Conservation (phyloP, 1,140 invertebrate species). For the Cyphomyrmex costatus region DNA sequence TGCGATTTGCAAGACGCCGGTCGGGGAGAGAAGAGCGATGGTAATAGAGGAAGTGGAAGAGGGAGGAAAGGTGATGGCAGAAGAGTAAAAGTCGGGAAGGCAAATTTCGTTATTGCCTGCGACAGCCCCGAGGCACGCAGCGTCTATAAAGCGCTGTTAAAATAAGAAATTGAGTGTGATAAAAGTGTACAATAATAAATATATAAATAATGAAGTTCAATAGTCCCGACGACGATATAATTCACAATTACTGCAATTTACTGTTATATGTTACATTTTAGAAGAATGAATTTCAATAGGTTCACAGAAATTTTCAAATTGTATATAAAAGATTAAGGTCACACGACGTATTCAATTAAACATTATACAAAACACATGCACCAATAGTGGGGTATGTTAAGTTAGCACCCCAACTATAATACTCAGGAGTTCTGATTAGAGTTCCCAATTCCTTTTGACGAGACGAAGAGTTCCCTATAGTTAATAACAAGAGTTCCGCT, state of each 20-base stretch:
- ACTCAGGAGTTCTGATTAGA: too few relatives aligned
- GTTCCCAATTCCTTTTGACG: too few relatives aligned
- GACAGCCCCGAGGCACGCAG: slow-evolving; percentile 65
- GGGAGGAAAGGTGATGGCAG: slow-evolving; percentile 26
- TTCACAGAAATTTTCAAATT: too few relatives aligned
- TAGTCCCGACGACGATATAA: background rate
- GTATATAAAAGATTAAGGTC: too few relatives aligned
- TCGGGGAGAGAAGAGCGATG: slow-evolving; percentile 57
- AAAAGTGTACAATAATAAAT: slow-evolving; percentile 54
- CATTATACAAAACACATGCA: too few relatives aligned
- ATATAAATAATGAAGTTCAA: slow-evolving; percentile 53
- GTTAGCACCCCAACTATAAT: too few relatives aligned
- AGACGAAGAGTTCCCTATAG: too few relatives aligned
- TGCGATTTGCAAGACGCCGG: slow-evolving; percentile 63
- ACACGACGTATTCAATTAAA: too few relatives aligned
- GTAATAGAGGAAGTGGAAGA: slow-evolving; percentile 52
- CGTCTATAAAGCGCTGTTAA: slow-evolving; percentile 44
- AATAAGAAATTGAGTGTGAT: slow-evolving; percentile 60
- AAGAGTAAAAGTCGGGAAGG: slow-evolving; percentile 65
- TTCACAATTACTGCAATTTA: background rate
- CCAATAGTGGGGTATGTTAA: too few relatives aligned
- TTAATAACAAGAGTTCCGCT: too few relatives aligned
- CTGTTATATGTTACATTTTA: too few relatives aligned
- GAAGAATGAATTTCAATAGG: too few relatives aligned
- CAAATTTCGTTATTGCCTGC: slow-evolving; percentile 72